Evolutionary conservation across 2,888 invertebrate genomes (phyloP).

Genomic region (Sabatieria punctata): DNA sequence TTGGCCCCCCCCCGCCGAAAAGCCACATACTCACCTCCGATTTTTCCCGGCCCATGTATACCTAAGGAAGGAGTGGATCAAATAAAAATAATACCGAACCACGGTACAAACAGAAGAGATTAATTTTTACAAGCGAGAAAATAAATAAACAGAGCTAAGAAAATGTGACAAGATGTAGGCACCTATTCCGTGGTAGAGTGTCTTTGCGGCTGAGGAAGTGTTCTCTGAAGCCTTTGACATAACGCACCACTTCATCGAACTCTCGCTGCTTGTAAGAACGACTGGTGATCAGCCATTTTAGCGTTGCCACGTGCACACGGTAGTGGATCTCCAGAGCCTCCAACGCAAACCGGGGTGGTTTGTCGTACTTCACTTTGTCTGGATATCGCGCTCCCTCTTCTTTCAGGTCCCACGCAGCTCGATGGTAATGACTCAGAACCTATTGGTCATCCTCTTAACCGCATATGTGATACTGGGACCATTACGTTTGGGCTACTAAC

Average conservation of each 20-base stretch:
- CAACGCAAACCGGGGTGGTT: conserved; percentile 30
- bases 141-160: no score
- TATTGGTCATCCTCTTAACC: no score
- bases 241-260: background rate
- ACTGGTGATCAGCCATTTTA: conserved; percentile 6
- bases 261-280: background rate
- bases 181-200: background rate
- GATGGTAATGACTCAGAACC: conserved; percentile 4
- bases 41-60: no score
- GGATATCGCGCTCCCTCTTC: conserved; percentile 32
- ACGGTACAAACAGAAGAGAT: no score
- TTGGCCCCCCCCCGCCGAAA: no score
- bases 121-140: no score
- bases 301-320: conserved; percentile 5
- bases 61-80: no score
- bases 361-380: conserved; percentile 28
- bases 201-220: background rate
- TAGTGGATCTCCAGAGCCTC: conserved; percentile 31
- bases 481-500: no score
- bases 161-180: no score
- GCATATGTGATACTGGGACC: no score
- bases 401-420: conserved; percentile 29
- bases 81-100: no score
- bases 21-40: no score
- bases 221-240: background rate